Percentiles rank a stretch among this genome's conserved stretches.
phyloP scores from a whole-genome alignment of 2,888 invertebrate genomes.

The Melolontha melolontha region DNA sequence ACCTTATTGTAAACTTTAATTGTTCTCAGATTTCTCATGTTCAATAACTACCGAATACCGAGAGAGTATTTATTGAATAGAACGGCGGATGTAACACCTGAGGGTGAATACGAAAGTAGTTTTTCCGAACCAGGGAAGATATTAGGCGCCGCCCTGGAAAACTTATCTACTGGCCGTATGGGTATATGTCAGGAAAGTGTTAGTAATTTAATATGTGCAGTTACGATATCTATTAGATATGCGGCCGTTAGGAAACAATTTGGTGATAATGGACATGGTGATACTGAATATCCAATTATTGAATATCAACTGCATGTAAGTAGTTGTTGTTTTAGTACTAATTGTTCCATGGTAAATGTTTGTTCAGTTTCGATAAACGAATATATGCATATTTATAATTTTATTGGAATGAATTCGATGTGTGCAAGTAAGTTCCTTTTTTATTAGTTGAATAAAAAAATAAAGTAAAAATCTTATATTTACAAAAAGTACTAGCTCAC shows the following conservation, averaged over 20 bases:
- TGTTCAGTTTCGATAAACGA: background rate
- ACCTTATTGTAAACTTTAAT: slow-evolving; percentile 9
- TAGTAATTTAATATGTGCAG: slow-evolving; percentile 77
- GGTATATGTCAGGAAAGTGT: slow-evolving; percentile 78
- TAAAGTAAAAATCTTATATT: no score
- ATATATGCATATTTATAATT: no score
- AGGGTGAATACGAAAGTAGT: slow-evolving; percentile 90
- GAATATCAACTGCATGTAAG: slow-evolving; percentile 87
- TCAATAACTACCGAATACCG: slow-evolving; percentile 89
- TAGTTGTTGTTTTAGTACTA: slow-evolving; percentile 35
- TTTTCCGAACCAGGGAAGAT: slow-evolving; percentile 89
- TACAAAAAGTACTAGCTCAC: no score
- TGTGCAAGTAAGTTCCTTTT: no score
- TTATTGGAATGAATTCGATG: no score
- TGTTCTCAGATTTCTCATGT: slow-evolving; percentile 79
- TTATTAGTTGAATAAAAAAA: no score
- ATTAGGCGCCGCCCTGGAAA: slow-evolving; percentile 87
- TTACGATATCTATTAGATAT: slow-evolving; percentile 83
- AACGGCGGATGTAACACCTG: slow-evolving; percentile 89
- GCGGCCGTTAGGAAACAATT: slow-evolving; percentile 85
- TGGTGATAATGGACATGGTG: slow-evolving; percentile 65
- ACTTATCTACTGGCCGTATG: slow-evolving; percentile 85
- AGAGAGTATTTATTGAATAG: slow-evolving; percentile 86
- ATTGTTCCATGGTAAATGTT: no score
- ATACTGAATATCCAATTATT: slow-evolving; percentile 77